These are phyloP conservation scores for Harpagifer antarcticus DNA, from an alignment of 2,797 vertebrate species.

Conservation along the genomic window DNA sequence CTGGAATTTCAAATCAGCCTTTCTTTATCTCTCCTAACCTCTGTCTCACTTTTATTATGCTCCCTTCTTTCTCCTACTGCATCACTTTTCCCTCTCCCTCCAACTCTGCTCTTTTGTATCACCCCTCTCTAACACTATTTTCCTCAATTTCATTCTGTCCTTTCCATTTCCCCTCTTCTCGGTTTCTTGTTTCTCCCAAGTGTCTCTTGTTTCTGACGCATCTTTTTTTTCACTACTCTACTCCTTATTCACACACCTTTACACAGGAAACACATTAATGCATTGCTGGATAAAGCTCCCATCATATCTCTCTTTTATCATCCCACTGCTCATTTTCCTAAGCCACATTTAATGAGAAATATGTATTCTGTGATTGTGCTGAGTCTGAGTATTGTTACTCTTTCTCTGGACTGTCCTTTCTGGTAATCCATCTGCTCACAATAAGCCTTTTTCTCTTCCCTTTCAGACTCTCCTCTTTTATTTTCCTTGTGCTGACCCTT, in stretches of 20 bases:
- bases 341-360: constrained; percentile 49
- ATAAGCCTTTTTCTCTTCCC: neutral
- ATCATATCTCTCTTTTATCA: constrained; percentile 7
- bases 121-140: neutral
- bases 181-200: neutral
- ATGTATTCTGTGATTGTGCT: constrained; percentile 35
- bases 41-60: constrained; percentile 7
- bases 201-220: constrained; percentile 4
- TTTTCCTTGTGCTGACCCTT: constrained; percentile 23
- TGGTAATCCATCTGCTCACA: constrained; percentile 45
- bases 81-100: neutral
- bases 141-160: neutral
- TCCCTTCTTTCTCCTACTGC: neutral
- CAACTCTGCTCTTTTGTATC: constrained; percentile 4
- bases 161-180: neutral
- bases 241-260: neutral
- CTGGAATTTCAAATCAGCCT: constrained; percentile 48
- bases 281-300: constrained; percentile 13
- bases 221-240: neutral
- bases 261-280: constrained; percentile 14
- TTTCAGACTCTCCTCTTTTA: constrained; percentile 18
- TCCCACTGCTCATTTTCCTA: constrained; percentile 6
- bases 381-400: constrained; percentile 32
- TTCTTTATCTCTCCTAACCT: constrained; percentile 29
- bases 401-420: constrained; percentile 34